Evolutionary conservation across 1,140 invertebrate genomes (phyloP).

Genomic region (Dendroctonus ponderosae): DNA sequence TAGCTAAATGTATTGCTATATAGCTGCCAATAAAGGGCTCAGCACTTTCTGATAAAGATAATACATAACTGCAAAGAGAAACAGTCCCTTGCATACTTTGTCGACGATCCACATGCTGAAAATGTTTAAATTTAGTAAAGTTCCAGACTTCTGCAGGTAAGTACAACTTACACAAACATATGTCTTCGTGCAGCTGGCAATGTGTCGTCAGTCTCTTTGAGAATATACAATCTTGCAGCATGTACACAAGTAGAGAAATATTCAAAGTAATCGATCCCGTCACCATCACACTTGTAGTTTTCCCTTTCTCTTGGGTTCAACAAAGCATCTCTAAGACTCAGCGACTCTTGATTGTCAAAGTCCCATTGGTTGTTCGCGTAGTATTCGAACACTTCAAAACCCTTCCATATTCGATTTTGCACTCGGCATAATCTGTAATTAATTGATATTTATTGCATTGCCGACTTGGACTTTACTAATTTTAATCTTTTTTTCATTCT

Average conservation of each 20-base stretch:
- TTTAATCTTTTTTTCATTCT: too few relatives aligned
- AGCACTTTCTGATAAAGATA: conserved; percentile 25
- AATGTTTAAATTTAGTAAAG: not conserved
- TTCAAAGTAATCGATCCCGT: conserved; percentile 66
- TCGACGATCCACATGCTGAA: conserved; percentile 48
- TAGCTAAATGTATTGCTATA: too few relatives aligned
- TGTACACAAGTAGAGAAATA: conserved; percentile 74
- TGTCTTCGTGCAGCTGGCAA: conserved; percentile 76
- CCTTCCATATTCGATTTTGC: conserved; percentile 74
- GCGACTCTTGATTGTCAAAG: conserved; percentile 66
- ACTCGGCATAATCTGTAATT: conserved; percentile 67
- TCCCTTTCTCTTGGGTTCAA: conserved; percentile 65
- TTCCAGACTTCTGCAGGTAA: not conserved
- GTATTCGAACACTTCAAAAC: conserved; percentile 82
- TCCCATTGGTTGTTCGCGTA: conserved; percentile 85
- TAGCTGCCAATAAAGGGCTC: not conserved
- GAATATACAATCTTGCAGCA: conserved; percentile 71
- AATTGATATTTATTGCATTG: not conserved
- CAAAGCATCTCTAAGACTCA: conserved; percentile 55
- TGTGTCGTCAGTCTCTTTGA: conserved; percentile 81
- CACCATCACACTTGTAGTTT: conserved; percentile 69
- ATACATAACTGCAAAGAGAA: conserved; percentile 38
- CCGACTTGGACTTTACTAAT: too few relatives aligned
- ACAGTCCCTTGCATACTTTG: conserved; percentile 38
- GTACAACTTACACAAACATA: conserved; percentile 66